A percentile compares a stretch with the other conserved stretches of the same genome.
Evolutionary conservation across 2,888 invertebrate genomes (phyloP).

Genomic region (Clostera curtula): DNA sequence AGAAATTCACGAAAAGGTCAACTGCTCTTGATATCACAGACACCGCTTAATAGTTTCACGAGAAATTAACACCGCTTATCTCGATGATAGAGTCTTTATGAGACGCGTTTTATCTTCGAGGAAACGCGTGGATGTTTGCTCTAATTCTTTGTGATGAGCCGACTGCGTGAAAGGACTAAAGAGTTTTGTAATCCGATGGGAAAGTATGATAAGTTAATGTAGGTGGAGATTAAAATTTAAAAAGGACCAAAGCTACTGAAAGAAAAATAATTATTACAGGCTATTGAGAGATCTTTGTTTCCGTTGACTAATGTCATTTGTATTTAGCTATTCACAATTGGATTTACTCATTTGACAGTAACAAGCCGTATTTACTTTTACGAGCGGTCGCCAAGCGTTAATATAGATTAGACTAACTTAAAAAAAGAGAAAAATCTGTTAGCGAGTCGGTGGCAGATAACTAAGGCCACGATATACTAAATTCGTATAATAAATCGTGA

Average conservation of each 20-base stretch:
- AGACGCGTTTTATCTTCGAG: slow-evolving; percentile 48
- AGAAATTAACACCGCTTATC: slow-evolving; percentile 58
- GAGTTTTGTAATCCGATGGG: slow-evolving; percentile 17
- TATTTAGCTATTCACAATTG: too few species aligned
- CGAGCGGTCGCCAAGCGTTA: too few species aligned
- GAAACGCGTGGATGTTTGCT: slow-evolving; percentile 48
- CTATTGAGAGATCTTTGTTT: neutral
- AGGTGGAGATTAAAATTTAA: neutral
- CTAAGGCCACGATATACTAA: too few species aligned
- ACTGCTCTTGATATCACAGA: slow-evolving; percentile 34
- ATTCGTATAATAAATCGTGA: too few species aligned
- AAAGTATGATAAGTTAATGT: slow-evolving; percentile 7
- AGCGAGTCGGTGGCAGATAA: too few species aligned
- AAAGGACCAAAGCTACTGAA: slow-evolving; percentile 1
- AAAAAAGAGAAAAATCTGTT: too few species aligned
- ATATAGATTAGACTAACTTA: too few species aligned
- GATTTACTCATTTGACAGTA: too few species aligned
- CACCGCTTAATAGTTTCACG: slow-evolving; percentile 47
- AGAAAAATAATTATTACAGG: neutral
- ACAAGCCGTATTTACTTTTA: too few species aligned
- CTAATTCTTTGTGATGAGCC: slow-evolving; percentile 31
- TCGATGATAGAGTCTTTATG: slow-evolving; percentile 41
- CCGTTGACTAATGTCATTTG: too few species aligned
- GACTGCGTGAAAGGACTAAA: slow-evolving; percentile 19
- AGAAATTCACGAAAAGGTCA: slow-evolving; percentile 30